Base-by-base conservation (phyloP, 2,113 vertebrate species). In the Passer montanus region DNA sequence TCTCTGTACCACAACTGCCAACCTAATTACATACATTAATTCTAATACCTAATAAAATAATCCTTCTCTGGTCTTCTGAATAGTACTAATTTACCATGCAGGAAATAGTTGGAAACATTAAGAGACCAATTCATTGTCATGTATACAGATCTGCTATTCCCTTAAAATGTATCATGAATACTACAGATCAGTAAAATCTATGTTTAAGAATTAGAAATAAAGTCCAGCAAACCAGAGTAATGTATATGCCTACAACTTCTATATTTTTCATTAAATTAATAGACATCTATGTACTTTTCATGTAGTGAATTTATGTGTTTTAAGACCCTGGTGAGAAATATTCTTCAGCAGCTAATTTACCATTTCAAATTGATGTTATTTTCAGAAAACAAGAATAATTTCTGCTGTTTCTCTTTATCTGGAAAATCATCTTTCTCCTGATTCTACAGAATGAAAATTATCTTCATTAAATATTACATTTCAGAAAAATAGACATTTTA, bases 1-100 rank as follows among this genome's bases (percentile, higher is more conserved):
- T 74, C 44, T 58, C 41, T 79, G 23, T 86, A 37, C n/a, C 52
- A 64, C 27, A 52, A 14, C 24, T 87, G 35, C 27, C 66, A 62
- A 66, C 15, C 15, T 82, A 88, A 94, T 95, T 95, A 70, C 31
- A n/a, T 60, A 11, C 8, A 86, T 82, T 62, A 80, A 67, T 85
- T 77, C 56, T 26, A 73, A 31, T 22, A 87, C 26, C 56, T 60
- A 17, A 84, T 66, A n/a, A 66, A 95, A 84, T 77, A 39, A 64
- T 76, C 69, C 5, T 26, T 93, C 39, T 16, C 28, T 69, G 62
- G 4, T 43, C 74, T 81, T 46, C 11, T 84, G 39, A 91, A 96
- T 88, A 90, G 73, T 91, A 22, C 19, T 44, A 46, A 66, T 88
- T 92, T 69, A n/a, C 53, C 35, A 46, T 55, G 33, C 26, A 84